Conservation (phyloP, 2,113 vertebrate genomes). For the Megaceryle torquata region DNA sequence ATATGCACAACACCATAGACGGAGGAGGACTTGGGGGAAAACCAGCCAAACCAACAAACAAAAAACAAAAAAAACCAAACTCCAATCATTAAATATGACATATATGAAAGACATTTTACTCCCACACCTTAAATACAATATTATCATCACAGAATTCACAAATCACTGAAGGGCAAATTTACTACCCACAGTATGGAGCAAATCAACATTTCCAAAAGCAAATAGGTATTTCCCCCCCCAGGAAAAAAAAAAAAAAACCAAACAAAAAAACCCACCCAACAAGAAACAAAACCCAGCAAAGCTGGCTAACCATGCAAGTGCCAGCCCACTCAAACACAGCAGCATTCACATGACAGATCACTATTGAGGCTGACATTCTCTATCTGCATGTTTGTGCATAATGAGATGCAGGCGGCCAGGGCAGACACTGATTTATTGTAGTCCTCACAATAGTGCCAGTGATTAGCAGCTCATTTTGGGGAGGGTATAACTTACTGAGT, state of each 20-base stretch:
- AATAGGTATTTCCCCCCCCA: background rate
- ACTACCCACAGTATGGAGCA: background rate
- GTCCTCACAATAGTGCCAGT: constrained; percentile 34
- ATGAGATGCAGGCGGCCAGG: background rate
- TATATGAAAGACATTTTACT: background rate
- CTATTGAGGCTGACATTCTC: constrained; percentile 57
- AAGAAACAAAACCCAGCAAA: background rate
- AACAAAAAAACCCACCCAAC: no score
- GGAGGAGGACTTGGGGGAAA: background rate
- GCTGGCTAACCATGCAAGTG: background rate
- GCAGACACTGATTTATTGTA: constrained; percentile 60
- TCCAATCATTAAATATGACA: background rate
- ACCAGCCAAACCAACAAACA: background rate
- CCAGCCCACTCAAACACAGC: constrained; percentile 1
- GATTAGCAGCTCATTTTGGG: constrained; percentile 14
- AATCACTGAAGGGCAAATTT: background rate
- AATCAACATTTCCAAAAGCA: background rate
- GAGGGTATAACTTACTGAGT: background rate
- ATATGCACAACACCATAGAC: background rate
- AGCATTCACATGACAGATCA: constrained; percentile 12
- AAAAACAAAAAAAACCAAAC: background rate
- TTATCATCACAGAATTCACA: background rate
- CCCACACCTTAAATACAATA: background rate
- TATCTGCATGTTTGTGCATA: background rate
- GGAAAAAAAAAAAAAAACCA: background rate